Conservation (phyloP, 2,113 vertebrate genomes). For the Ardeotis arabs region DNA sequence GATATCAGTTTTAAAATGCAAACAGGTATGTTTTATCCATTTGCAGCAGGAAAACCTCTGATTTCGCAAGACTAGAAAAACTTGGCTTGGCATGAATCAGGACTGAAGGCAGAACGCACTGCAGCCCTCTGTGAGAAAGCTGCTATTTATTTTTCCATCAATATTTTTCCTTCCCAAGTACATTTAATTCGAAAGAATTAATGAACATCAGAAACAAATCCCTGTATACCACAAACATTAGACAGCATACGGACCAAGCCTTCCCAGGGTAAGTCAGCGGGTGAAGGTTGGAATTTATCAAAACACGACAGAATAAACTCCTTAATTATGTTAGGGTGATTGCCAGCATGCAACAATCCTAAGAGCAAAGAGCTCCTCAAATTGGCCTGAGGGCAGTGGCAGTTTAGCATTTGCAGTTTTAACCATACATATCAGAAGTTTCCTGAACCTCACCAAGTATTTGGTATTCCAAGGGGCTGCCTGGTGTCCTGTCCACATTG, state of each 20-base stretch:
- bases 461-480: background rate
- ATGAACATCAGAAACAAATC: slow-evolving; percentile 54
- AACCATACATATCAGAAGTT: background rate
- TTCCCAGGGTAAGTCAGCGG: background rate
- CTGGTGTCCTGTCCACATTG: background rate
- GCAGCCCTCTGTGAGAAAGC: slow-evolving; percentile 6
- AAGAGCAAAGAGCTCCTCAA: background rate
- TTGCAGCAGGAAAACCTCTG: background rate
- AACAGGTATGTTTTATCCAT: slow-evolving; percentile 41
- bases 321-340: slow-evolving; percentile 33
- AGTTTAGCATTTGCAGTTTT: background rate
- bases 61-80: background rate
- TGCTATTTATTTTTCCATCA: slow-evolving; percentile 31
- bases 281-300: slow-evolving; percentile 60
- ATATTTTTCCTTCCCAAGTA: slow-evolving; percentile 34
- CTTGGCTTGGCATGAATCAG: background rate
- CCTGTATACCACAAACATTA: background rate
- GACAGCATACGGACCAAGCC: background rate
- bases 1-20: background rate
- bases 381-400: background rate
- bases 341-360: slow-evolving; percentile 30
- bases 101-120: background rate
- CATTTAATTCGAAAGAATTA: slow-evolving; percentile 42
- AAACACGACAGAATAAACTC: slow-evolving; percentile 55
- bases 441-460: background rate